Conservation (phyloP, 1,140 invertebrate species). For the Aphidius ervi region DNA sequence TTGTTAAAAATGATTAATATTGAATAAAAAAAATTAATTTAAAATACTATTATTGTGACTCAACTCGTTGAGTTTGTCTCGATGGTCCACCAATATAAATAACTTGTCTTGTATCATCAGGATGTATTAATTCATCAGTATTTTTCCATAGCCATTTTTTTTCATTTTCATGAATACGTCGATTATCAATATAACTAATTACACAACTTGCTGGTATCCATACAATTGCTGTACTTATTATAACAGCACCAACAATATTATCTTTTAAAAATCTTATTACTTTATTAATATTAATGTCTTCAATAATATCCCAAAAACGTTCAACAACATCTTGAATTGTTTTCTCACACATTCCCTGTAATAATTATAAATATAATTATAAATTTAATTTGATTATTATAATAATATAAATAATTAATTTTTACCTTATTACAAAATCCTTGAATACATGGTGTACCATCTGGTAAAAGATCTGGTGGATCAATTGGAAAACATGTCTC, state of each 20-base stretch:
- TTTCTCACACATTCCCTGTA: slow-evolving; percentile 86
- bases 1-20: too few species aligned
- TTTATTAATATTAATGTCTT: slow-evolving; percentile 93
- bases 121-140: slow-evolving; percentile 49
- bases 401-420: slow-evolving; percentile 10
- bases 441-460: slow-evolving; percentile 93
- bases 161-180: slow-evolving; percentile 54
- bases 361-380: slow-evolving; percentile 15
- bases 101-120: slow-evolving; percentile 46
- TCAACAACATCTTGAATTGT: slow-evolving; percentile 93
- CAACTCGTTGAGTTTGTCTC: neutral
- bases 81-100: slow-evolving; percentile 41
- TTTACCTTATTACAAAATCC: slow-evolving; percentile 89
- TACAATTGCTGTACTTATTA: slow-evolving; percentile 81
- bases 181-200: slow-evolving; percentile 75
- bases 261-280: slow-evolving; percentile 81
- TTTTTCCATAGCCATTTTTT: slow-evolving; percentile 51
- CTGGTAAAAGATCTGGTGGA: slow-evolving; percentile 79
- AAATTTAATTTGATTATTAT: neutral
- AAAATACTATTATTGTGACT: too few species aligned
- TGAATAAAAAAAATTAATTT: too few species aligned
- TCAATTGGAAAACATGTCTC: slow-evolving; percentile 88
- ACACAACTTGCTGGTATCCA: slow-evolving; percentile 88
- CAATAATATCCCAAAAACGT: slow-evolving; percentile 94
- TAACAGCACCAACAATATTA: slow-evolving; percentile 86